Conservation (phyloP, 2,888 invertebrate species). For the Pseudococcus jackbeardsleyi region DNA sequence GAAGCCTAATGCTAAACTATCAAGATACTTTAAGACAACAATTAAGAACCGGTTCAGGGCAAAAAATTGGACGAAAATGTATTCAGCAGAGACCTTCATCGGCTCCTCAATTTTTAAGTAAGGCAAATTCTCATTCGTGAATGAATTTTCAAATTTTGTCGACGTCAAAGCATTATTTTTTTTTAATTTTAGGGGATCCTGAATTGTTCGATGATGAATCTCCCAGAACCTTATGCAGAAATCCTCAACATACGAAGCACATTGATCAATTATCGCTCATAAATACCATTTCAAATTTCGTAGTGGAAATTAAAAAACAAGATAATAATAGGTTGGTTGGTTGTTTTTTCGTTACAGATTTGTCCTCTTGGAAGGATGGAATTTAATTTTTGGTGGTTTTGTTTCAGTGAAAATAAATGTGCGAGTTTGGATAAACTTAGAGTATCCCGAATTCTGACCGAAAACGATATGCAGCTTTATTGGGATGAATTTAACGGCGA, state of each 20-base stretch:
- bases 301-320: slow-evolving; percentile 18
- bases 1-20: background rate
- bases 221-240: background rate
- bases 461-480: slow-evolving; percentile 27
- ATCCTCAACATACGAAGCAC: background rate
- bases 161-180: too few species aligned
- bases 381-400: background rate
- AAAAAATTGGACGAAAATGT: background rate
- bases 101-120: background rate
- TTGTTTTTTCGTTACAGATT: too few species aligned
- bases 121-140: background rate
- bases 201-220: background rate
- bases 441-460: slow-evolving; percentile 11
- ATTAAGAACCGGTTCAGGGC: background rate
- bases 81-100: background rate
- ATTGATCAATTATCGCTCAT: slow-evolving; percentile 25
- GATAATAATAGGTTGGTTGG: background rate
- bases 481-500: slow-evolving; percentile 10
- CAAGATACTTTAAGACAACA: background rate
- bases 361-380: background rate
- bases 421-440: slow-evolving; percentile 10
- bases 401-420: background rate
- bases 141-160: background rate
- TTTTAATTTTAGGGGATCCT: background rate
- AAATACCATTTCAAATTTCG: background rate